A percentile compares a stretch with the other conserved stretches of the same genome.
Evolutionary conservation across 2,888 invertebrate species (phyloP).

Genomic region (Xestia ashworthii): DNA sequence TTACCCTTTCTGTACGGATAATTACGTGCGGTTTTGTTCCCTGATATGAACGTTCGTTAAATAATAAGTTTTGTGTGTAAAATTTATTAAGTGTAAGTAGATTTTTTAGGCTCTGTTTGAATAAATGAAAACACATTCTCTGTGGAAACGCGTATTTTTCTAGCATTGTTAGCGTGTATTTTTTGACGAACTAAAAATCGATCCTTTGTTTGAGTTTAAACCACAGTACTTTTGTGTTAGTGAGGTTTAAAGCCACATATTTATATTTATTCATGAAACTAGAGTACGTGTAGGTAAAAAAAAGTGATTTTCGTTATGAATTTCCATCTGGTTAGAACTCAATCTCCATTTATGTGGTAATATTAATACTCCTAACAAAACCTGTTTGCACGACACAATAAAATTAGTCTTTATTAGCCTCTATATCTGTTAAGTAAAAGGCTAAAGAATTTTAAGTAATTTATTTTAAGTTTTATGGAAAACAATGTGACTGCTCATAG

Average conservation of each 20-base stretch:
- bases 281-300: not conserved
- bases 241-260: slow-evolving; percentile 14
- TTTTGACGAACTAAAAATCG: slow-evolving; percentile 36
- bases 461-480: no score
- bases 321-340: slow-evolving; percentile 15
- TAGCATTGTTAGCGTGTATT: slow-evolving; percentile 16
- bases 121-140: slow-evolving; percentile 40
- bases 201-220: slow-evolving; percentile 29
- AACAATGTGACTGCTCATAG: no score
- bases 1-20: slow-evolving; percentile 81
- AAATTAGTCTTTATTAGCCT: slow-evolving; percentile 53
- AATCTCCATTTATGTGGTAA: slow-evolving; percentile 34
- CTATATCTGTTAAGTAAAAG: no score
- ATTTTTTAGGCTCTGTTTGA: slow-evolving; percentile 27
- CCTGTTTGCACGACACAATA: slow-evolving; percentile 46
- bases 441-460: no score
- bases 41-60: slow-evolving; percentile 57
- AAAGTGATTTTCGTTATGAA: not conserved
- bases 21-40: slow-evolving; percentile 77
- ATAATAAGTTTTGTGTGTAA: slow-evolving; percentile 48
- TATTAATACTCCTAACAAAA: slow-evolving; percentile 28
- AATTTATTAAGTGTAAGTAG: slow-evolving; percentile 30
- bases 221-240: slow-evolving; percentile 13
- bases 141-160: slow-evolving; percentile 25
- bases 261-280: slow-evolving; percentile 15